These are phyloP conservation scores for Okapia johnstoni DNA, from an alignment of 2,113 vertebrate species.

Conservation along the genomic window DNA sequence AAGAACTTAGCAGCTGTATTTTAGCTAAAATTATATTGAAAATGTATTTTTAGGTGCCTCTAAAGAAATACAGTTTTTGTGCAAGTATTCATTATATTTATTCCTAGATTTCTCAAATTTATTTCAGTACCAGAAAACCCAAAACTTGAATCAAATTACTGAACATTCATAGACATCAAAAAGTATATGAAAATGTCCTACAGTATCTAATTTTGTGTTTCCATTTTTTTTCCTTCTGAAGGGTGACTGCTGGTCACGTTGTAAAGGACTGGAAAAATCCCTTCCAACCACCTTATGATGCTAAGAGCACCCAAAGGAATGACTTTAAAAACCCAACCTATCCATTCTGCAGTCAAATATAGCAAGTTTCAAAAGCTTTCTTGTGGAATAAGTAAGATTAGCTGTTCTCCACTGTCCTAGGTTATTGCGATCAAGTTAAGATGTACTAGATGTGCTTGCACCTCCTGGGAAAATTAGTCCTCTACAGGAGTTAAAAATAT, in stretches of 20 bases:
- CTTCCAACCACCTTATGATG: slow-evolving; percentile 64
- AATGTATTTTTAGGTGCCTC: slow-evolving; percentile 6
- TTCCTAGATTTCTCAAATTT: slow-evolving; percentile 17
- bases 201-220: slow-evolving; percentile 14
- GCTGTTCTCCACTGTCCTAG: neutral
- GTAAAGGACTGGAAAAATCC: neutral
- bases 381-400: slow-evolving; percentile 75
- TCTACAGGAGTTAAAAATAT: neutral
- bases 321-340: slow-evolving; percentile 67
- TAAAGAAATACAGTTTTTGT: slow-evolving; percentile 20
- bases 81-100: neutral
- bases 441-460: neutral
- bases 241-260: slow-evolving; percentile 70
- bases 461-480: neutral
- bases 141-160: neutral
- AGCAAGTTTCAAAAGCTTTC: slow-evolving; percentile 52
- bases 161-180: neutral
- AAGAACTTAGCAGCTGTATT: neutral
- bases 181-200: neutral
- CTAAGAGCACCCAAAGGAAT: slow-evolving; percentile 68
- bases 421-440: neutral
- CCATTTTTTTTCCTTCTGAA: slow-evolving; percentile 43
- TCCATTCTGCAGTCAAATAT: slow-evolving; percentile 36
- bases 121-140: neutral
- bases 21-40: slow-evolving; percentile 17